A percentile compares a stretch with the other conserved stretches of the same genome.
Evolutionary conservation across 2,113 vertebrate genomes (phyloP).

Genomic region (Callipepla squamata): DNA sequence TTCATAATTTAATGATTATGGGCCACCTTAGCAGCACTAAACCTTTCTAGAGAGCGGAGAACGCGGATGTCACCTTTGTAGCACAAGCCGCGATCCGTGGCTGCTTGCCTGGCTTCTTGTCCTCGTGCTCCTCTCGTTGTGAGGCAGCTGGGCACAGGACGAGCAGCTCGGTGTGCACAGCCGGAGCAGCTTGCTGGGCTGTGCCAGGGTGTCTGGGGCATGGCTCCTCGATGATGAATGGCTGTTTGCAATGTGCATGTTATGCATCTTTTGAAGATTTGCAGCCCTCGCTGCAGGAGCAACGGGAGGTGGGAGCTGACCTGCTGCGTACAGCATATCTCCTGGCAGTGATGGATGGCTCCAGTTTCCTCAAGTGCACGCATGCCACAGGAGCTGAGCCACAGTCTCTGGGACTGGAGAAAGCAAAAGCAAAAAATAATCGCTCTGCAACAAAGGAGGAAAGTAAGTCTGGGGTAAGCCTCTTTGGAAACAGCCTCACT

Average conservation of each 20-base stretch:
- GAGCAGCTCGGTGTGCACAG: not conserved
- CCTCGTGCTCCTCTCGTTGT: not conserved
- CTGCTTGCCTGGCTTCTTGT: not conserved
- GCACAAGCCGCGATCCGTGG: not conserved
- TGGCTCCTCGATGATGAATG: slow-evolving; percentile 70
- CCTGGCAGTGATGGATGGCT: slow-evolving; percentile 74
- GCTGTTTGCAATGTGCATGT: slow-evolving; percentile 68
- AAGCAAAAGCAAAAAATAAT: slow-evolving; percentile 3
- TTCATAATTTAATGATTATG: slow-evolving; percentile 74
- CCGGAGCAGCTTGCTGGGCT: not conserved
- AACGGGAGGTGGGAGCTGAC: slow-evolving; percentile 66
- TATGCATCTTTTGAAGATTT: slow-evolving; percentile 75
- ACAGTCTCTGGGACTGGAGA: slow-evolving; percentile 25
- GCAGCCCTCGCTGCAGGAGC: slow-evolving; percentile 66
- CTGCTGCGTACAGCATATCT: slow-evolving; percentile 70
- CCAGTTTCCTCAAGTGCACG: not conserved
- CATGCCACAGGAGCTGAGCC: slow-evolving; percentile 43
- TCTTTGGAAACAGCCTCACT: not conserved
- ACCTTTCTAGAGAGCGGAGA: not conserved
- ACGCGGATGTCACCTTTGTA: not conserved
- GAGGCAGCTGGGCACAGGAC: rapidly evolving
- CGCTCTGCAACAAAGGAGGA: not conserved
- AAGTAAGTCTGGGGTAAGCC: not conserved
- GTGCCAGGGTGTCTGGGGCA: not conserved
- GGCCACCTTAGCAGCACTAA: slow-evolving; percentile 45